Conservation (phyloP, 1,140 invertebrate genomes). For the Oedothorax gibbosus region DNA sequence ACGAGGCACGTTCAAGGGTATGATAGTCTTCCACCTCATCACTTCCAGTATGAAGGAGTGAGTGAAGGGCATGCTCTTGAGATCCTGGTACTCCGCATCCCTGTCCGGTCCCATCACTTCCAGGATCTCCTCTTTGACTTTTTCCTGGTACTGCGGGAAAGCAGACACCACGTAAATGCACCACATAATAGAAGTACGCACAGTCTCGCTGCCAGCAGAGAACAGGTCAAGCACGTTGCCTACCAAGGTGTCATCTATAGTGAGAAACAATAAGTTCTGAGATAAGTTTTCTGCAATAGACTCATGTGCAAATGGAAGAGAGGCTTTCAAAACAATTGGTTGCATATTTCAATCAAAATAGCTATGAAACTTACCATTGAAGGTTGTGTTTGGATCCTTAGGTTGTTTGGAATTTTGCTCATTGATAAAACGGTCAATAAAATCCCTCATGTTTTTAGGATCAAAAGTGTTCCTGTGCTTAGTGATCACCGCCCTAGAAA, state of each 20-base stretch:
- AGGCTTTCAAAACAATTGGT: no score
- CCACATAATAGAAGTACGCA: conserved; percentile 66
- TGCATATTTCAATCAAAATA: no score
- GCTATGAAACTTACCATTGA: no score
- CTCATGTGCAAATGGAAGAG: no score
- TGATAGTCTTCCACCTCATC: conserved; percentile 22
- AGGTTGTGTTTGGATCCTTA: no score
- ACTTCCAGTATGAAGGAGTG: conserved; percentile 22
- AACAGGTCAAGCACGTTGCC: conserved; percentile 61
- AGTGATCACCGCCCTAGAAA: no score
- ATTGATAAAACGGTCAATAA: no score
- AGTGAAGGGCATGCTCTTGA: conserved; percentile 28
- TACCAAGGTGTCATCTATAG: conserved; percentile 24
- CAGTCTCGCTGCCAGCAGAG: conserved; percentile 66
- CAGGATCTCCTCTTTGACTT: conserved; percentile 73
- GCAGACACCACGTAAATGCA: conserved; percentile 66
- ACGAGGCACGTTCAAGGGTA: conserved; percentile 3
- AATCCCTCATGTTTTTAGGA: no score
- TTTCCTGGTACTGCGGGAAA: conserved; percentile 67
- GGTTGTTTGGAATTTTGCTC: no score
- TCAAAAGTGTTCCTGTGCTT: no score
- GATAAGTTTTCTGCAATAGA: no score
- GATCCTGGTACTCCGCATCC: conserved; percentile 54
- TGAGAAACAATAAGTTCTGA: no score
- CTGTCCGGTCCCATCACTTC: conserved; percentile 68